Percentiles rank a stretch among this genome's conserved stretches.
phyloP scores from a whole-genome alignment of 2,888 invertebrate genomes.

The Corythucha ciliata region DNA sequence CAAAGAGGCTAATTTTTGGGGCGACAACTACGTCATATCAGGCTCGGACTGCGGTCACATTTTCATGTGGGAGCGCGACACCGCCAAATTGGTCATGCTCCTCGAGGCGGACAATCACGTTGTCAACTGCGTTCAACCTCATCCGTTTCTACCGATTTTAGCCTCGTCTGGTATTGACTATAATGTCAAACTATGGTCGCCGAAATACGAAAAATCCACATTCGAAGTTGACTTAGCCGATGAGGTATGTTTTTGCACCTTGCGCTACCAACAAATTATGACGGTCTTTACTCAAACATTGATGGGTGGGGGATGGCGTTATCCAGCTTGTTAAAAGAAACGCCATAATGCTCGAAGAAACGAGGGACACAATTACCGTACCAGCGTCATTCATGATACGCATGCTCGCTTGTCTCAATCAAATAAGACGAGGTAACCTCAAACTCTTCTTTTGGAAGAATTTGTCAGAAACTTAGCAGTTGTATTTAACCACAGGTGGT shows the following conservation, averaged over 20 bases:
- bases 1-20: conserved; percentile 80
- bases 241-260: conserved; percentile 45
- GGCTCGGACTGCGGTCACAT: conserved; percentile 86
- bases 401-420: conserved; percentile 59
- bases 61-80: conserved; percentile 67
- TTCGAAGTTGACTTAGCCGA: conserved; percentile 56
- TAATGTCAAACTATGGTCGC: conserved; percentile 75
- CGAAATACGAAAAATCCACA: conserved; percentile 50
- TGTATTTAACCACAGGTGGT: conserved; percentile 12
- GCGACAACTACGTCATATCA: conserved; percentile 67
- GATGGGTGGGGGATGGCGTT: background rate
- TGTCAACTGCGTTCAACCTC: conserved; percentile 77
- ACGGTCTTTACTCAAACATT: background rate
- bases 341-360: conserved; percentile 75
- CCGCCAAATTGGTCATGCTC: conserved; percentile 60
- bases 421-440: conserved; percentile 48
- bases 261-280: background rate
- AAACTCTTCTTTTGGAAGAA: background rate
- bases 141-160: conserved; percentile 63
- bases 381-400: conserved; percentile 79
- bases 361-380: conserved; percentile 76
- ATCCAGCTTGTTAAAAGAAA: conserved; percentile 64
- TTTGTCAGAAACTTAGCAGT: background rate
- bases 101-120: conserved; percentile 72
- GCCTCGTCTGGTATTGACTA: conserved; percentile 84